Conservation (phyloP, 2,888 invertebrate species). For the Lamellibrachia satsuma region DNA sequence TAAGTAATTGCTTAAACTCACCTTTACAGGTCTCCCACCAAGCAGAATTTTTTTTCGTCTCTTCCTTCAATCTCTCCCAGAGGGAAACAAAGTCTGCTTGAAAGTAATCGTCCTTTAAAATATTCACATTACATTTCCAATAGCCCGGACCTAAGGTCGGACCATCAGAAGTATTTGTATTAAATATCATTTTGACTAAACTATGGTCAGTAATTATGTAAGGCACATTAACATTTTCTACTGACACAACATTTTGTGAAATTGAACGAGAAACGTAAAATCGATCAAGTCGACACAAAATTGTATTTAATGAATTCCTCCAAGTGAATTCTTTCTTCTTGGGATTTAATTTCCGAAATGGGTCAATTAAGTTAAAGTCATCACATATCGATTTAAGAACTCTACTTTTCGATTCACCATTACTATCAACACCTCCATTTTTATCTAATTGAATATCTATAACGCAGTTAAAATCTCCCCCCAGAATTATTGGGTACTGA, state of each 20-base stretch:
- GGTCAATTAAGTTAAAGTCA: neutral
- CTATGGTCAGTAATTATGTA: neutral
- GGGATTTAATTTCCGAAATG: neutral
- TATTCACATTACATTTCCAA: too few species aligned
- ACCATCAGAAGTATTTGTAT: too few species aligned
- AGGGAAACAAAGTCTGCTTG: too few species aligned
- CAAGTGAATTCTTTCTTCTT: neutral
- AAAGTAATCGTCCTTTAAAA: too few species aligned
- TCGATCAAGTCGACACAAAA: neutral
- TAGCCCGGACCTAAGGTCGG: too few species aligned
- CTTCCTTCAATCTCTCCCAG: too few species aligned
- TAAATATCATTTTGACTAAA: neutral
- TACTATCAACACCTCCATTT: neutral
- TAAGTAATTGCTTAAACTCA: too few species aligned
- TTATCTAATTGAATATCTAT: neutral
- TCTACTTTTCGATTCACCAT: neutral
- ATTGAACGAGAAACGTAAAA: neutral
- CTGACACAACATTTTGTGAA: neutral
- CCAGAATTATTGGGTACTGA: neutral
- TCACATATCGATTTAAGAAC: neutral
- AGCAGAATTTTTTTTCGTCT: too few species aligned
- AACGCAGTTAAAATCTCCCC: neutral
- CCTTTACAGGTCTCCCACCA: too few species aligned
- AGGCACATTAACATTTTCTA: neutral
- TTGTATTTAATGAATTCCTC: neutral